Evolutionary conservation across 1,140 invertebrate genomes (phyloP).

Genomic region (Apocrypta bakeri): DNA sequence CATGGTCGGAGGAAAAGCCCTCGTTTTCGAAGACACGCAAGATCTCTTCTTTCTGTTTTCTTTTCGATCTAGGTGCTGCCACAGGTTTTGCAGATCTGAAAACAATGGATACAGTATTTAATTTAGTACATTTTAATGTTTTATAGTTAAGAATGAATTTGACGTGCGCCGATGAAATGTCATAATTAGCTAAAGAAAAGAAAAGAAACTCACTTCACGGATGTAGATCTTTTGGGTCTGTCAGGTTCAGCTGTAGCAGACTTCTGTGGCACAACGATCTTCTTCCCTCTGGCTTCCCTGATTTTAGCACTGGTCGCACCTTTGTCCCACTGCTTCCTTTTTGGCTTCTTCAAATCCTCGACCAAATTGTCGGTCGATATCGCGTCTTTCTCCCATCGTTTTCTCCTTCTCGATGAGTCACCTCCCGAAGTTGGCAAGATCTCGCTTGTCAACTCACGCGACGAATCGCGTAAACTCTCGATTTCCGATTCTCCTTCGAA

Average conservation of each 20-base stretch:
- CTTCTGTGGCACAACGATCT: neutral
- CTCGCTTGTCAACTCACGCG: conserved; percentile 37
- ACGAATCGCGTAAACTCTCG: neutral
- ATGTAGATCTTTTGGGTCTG: neutral
- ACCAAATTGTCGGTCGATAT: conserved; percentile 25
- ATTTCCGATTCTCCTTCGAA: neutral
- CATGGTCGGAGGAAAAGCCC: conserved; percentile 62
- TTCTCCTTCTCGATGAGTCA: conserved; percentile 49
- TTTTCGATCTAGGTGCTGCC: conserved; percentile 56
- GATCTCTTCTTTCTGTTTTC: conserved; percentile 4
- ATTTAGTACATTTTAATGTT: no score
- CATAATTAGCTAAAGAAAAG: neutral
- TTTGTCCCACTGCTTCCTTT: conserved; percentile 54
- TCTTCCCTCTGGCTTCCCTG: neutral
- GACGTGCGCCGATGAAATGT: no score
- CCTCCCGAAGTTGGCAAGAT: conserved; percentile 47
- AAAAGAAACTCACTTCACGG: conserved; percentile 4
- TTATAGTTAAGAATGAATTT: no score
- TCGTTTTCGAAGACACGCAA: conserved; percentile 58
- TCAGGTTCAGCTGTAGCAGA: conserved; percentile 14
- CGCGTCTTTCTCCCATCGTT: conserved; percentile 59
- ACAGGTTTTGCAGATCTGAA: conserved; percentile 50
- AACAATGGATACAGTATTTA: no score
- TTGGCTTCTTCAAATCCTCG: conserved; percentile 54
- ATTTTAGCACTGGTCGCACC: conserved; percentile 20